These are phyloP conservation scores for Pelagia noctiluca DNA, from an alignment of 30 jellyfish, hydroid and myxozoan genomes.

Conservation along the genomic window DNA sequence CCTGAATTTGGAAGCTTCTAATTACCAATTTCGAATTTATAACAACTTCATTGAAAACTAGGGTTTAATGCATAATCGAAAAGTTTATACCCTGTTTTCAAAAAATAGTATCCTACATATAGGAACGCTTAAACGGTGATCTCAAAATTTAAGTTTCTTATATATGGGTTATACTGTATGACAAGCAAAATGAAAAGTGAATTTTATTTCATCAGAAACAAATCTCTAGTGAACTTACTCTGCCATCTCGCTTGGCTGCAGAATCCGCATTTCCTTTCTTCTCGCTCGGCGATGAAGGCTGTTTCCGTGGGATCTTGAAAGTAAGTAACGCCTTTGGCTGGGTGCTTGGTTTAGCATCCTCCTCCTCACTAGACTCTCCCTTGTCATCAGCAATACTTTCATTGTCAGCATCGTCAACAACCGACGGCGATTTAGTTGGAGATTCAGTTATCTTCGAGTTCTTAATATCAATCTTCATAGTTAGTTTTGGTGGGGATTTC, in stretches of 20 bases:
- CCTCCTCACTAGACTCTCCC: constrained; percentile 11
- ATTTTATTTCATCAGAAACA: too few species aligned
- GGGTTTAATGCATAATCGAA: too few species aligned
- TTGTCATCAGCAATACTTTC: constrained; percentile 11
- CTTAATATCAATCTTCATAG: constrained; percentile 59
- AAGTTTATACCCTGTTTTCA: too few species aligned
- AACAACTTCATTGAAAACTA: too few species aligned
- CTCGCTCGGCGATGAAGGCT: constrained; percentile 32
- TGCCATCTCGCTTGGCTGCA: not conserved
- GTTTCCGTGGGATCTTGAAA: constrained; percentile 40
- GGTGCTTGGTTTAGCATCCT: constrained; percentile 55
- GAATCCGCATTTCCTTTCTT: constrained; percentile 5
- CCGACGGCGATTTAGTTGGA: constrained; percentile 51
- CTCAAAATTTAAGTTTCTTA: too few species aligned
- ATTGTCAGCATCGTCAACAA: constrained; percentile 4
- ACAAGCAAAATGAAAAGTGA: too few species aligned
- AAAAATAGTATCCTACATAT: too few species aligned
- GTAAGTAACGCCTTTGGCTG: constrained; percentile 51
- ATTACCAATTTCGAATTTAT: too few species aligned
- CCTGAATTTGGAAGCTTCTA: too few species aligned
- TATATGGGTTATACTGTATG: too few species aligned
- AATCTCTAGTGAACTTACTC: too few species aligned
- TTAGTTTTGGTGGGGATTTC: constrained; percentile 36
- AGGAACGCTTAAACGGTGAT: too few species aligned
- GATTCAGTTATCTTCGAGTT: constrained; percentile 69